Percentiles rank a stretch among this genome's conserved stretches.
These are phyloP conservation scores for Stramonita haemastoma DNA, from an alignment of 2,888 invertebrate genomes.

Conservation along the genomic window DNA sequence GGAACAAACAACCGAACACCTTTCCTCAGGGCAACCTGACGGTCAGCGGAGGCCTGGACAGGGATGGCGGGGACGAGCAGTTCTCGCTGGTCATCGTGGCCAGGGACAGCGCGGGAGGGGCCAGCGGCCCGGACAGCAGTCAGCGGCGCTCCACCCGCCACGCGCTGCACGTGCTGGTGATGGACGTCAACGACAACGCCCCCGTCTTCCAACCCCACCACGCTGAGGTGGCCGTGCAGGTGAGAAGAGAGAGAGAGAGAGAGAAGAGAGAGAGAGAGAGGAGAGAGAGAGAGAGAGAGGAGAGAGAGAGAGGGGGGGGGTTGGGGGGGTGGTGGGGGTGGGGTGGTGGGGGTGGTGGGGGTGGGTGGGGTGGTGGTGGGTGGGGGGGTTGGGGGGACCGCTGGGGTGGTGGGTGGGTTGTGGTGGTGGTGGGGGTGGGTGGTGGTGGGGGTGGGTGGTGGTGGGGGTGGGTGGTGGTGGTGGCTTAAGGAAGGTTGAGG, in stretches of 20 bases:
- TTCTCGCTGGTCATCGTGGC: conserved; percentile 86
- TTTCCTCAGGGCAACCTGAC: conserved; percentile 80
- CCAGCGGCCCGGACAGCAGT: conserved; percentile 51
- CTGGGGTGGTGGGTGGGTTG: no score
- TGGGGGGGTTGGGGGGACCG: no score
- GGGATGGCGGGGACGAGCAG: conserved; percentile 62
- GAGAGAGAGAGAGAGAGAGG: not conserved
- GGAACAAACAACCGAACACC: no score
- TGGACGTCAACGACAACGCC: conserved; percentile 95
- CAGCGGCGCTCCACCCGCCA: conserved; percentile 59
- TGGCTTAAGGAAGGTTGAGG: no score
- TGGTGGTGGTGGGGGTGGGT: no score
- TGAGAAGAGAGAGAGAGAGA: not conserved
- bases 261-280: not conserved
- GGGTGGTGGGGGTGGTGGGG: not conserved
- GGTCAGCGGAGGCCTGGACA: conserved; percentile 18
- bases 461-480: no score
- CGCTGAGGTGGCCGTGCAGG: conserved; percentile 70
- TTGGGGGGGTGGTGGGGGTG: not conserved
- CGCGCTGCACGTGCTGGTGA: conserved; percentile 82
- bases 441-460: no score
- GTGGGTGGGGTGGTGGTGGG: not conserved
- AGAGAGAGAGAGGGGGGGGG: not conserved
- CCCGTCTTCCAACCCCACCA: conserved; percentile 81
- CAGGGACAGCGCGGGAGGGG: conserved; percentile 83